phyloP scores from a whole-genome alignment of 2,888 invertebrate species.

The Cheilosia variabilis region DNA sequence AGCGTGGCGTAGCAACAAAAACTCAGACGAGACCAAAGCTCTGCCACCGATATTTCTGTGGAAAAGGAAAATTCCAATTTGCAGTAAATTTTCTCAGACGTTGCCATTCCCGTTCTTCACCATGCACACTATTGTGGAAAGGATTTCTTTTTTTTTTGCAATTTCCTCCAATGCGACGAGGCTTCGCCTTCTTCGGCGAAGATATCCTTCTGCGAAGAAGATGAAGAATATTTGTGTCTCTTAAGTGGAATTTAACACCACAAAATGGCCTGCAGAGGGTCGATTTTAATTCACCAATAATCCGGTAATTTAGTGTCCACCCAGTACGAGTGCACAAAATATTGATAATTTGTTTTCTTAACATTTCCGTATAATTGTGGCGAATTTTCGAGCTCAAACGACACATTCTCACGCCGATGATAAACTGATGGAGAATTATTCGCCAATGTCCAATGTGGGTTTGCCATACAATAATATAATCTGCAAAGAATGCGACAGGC shows the following conservation, averaged over 20 bases:
- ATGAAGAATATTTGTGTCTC: slow-evolving; percentile 47
- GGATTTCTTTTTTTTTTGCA: slow-evolving; percentile 65
- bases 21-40: background rate
- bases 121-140: slow-evolving; percentile 53
- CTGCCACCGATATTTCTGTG: slow-evolving; percentile 22
- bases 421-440: slow-evolving; percentile 65
- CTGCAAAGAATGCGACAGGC: slow-evolving; percentile 58
- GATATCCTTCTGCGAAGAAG: slow-evolving; percentile 31
- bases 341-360: slow-evolving; percentile 30
- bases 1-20: background rate
- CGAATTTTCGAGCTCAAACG: background rate
- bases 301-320: slow-evolving; percentile 49
- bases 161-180: slow-evolving; percentile 51
- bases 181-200: slow-evolving; percentile 24
- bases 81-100: slow-evolving; percentile 70
- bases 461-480: slow-evolving; percentile 63
- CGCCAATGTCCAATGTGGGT: slow-evolving; percentile 37
- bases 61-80: slow-evolving; percentile 64
- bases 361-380: slow-evolving; percentile 49
- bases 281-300: slow-evolving; percentile 56
- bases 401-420: slow-evolving; percentile 10
- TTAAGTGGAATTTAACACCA: slow-evolving; percentile 44
- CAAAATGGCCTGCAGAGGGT: slow-evolving; percentile 28
- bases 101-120: slow-evolving; percentile 34
- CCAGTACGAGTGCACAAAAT: slow-evolving; percentile 15